Evolutionary conservation across 2,888 invertebrate species (phyloP).

Genomic region (Pristionchus mayeri): DNA sequence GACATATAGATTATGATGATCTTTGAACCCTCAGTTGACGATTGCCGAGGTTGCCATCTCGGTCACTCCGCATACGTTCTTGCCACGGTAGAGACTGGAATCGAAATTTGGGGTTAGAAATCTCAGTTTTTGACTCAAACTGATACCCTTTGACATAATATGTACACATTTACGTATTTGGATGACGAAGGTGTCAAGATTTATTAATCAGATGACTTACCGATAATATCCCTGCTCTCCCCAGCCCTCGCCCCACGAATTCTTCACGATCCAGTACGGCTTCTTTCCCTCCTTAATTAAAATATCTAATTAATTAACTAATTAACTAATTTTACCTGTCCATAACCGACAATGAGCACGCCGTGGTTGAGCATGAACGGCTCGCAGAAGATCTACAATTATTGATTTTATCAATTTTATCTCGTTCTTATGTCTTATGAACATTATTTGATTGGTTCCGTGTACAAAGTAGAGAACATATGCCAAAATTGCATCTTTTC

Average conservation of each 20-base stretch:
- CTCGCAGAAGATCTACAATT: slow-evolving; percentile 62
- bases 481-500: too few relatives aligned
- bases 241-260: slow-evolving; percentile 74
- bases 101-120: neutral
- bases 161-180: too few relatives aligned
- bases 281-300: slow-evolving; percentile 50
- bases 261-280: slow-evolving; percentile 76
- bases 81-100: slow-evolving; percentile 88
- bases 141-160: neutral
- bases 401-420: neutral
- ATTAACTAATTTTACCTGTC: slow-evolving; percentile 53
- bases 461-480: too few relatives aligned
- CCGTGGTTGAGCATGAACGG: slow-evolving; percentile 73
- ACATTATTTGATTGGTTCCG: too few relatives aligned
- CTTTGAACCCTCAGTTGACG: slow-evolving; percentile 50
- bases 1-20: too few relatives aligned
- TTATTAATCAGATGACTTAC: too few relatives aligned
- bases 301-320: neutral
- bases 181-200: too few relatives aligned
- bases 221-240: slow-evolving; percentile 75
- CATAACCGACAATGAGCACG: slow-evolving; percentile 76
- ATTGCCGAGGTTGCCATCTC: slow-evolving; percentile 85
- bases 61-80: slow-evolving; percentile 94
- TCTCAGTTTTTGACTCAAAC: neutral
- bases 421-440: too few relatives aligned